Conservation (phyloP, 2,888 invertebrate species). For the Heliconius ethilla region DNA sequence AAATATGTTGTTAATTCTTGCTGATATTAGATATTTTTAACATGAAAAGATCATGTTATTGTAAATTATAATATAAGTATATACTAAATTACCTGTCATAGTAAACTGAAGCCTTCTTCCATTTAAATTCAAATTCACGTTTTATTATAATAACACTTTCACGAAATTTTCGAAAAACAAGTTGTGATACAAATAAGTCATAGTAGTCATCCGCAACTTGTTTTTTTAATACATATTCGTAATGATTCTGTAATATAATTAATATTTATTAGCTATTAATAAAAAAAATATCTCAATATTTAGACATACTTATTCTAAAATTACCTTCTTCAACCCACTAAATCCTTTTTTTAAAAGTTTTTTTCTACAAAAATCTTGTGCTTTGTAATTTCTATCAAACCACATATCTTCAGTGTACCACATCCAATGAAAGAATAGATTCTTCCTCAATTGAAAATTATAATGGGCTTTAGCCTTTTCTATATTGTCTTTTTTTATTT, state of each 20-base stretch:
- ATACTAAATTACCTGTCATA: slow-evolving; percentile 72
- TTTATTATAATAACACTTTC: slow-evolving; percentile 68
- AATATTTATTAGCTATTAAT: not conserved
- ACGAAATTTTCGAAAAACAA: slow-evolving; percentile 78
- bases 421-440: slow-evolving; percentile 79
- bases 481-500: slow-evolving; percentile 65
- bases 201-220: slow-evolving; percentile 88
- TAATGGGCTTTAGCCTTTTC: slow-evolving; percentile 77
- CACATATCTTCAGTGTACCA: slow-evolving; percentile 75
- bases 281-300: not conserved
- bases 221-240: slow-evolving; percentile 76
- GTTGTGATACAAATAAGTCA: slow-evolving; percentile 82
- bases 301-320: not conserved
- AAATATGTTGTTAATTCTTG: no score
- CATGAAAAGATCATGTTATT: no score
- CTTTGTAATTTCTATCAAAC: slow-evolving; percentile 79
- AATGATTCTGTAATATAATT: slow-evolving; percentile 63
- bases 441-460: slow-evolving; percentile 72
- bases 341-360: slow-evolving; percentile 75
- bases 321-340: slow-evolving; percentile 74
- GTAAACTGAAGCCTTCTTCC: slow-evolving; percentile 71
- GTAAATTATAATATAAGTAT: no score
- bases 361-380: slow-evolving; percentile 79
- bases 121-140: slow-evolving; percentile 74
- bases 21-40: no score